Conservation (phyloP, 2,797 vertebrate species). For the Lophotriccus pileatus region DNA sequence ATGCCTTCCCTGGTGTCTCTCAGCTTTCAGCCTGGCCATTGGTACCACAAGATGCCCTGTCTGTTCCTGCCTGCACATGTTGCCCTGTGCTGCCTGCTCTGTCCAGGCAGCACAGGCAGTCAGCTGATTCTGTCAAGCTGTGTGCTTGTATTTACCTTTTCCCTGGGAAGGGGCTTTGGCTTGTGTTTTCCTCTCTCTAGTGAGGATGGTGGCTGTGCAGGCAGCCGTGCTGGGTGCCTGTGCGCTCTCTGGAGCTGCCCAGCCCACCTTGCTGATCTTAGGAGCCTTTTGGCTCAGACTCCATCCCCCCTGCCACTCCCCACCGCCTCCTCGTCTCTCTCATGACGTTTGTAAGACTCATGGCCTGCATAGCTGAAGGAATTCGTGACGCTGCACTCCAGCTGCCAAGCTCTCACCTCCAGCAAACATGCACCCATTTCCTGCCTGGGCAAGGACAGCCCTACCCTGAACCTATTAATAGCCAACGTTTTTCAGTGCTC, state of each 20-base stretch:
- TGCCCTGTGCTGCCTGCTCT: neutral
- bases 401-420: conserved; percentile 36
- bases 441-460: conserved; percentile 31
- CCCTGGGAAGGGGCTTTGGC: neutral
- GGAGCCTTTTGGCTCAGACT: neutral
- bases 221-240: accelerated
- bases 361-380: neutral
- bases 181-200: neutral
- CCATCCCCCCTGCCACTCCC: neutral
- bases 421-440: conserved; percentile 24
- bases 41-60: neutral
- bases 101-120: neutral
- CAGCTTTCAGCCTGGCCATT: accelerated
- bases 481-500: neutral
- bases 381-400: neutral
- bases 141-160: neutral
- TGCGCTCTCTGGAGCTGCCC: neutral
- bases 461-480: conserved; percentile 32
- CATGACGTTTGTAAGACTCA: conserved; percentile 24
- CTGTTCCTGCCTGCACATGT: neutral
- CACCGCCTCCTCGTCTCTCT: neutral
- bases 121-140: neutral
- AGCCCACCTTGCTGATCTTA: neutral
- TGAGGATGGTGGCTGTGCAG: neutral
- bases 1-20: neutral